Evolutionary conservation across 2,797 vertebrate genomes (phyloP).

Genomic region (Tarsius wallacei): DNA sequence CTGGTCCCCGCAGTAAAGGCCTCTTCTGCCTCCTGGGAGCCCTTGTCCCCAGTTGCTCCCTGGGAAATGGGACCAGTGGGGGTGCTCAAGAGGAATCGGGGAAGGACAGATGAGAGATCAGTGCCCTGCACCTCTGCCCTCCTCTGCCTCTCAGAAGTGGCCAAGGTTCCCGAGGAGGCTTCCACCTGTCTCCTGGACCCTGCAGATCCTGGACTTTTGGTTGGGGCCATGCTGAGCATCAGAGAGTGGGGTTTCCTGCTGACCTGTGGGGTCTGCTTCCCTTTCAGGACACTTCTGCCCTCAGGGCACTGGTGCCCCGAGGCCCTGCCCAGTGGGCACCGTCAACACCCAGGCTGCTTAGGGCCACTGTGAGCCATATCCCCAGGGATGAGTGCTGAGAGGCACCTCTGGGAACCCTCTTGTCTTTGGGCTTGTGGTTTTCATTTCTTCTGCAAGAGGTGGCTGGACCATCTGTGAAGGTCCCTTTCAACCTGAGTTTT

Average conservation of each 20-base stretch:
- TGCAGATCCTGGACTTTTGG: background rate
- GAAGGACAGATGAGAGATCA: too few species aligned
- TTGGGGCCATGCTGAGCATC: background rate
- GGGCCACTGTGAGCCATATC: constrained; percentile 93
- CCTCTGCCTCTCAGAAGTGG: background rate
- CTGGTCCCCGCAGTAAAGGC: constrained; percentile 93
- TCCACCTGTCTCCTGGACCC: too few species aligned
- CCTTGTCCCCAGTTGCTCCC: constrained; percentile 88
- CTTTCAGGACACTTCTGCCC: constrained; percentile 95
- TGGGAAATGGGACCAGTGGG: constrained; percentile 89
- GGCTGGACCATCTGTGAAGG: constrained; percentile 87
- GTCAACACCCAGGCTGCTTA: constrained; percentile 91
- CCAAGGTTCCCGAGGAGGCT: background rate
- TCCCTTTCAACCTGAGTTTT: background rate
- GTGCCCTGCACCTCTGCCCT: fast-evolving
- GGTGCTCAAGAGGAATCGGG: background rate
- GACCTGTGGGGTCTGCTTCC: background rate
- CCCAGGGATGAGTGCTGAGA: constrained; percentile 92
- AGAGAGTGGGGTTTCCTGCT: background rate
- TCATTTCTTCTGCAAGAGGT: background rate
- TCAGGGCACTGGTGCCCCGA: constrained; percentile 91
- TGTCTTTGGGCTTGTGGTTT: background rate
- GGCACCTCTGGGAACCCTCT: too few species aligned
- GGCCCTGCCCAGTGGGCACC: constrained; percentile 94
- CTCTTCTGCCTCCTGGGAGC: constrained; percentile 93